Evolutionary conservation across 2,113 vertebrate genomes (phyloP).

Genomic region (Tenebrosternarchus preto): DNA sequence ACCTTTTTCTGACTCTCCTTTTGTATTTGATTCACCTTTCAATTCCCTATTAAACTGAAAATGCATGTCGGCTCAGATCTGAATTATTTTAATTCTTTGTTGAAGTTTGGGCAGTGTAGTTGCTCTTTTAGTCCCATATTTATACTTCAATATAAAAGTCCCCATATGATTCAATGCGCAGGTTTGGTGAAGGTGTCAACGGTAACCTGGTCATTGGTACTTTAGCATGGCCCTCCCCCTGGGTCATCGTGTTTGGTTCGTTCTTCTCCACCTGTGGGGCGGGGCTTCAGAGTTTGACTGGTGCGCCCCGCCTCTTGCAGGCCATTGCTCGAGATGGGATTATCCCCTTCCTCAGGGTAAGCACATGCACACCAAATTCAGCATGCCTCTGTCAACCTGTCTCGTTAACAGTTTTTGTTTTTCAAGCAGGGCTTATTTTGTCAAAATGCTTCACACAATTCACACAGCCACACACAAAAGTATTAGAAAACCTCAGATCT

Average conservation of each 20-base stretch:
- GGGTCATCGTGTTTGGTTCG: constrained; percentile 98
- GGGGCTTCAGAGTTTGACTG: constrained; percentile 93
- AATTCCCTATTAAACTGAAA: no score
- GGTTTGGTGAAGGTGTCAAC: constrained; percentile 93
- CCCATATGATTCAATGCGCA: constrained; percentile 53
- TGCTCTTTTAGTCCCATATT: no score
- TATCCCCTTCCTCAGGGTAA: constrained; percentile 91
- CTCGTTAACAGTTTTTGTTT: no score
- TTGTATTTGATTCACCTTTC: background rate
- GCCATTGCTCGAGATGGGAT: constrained; percentile 94
- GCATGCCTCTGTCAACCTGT: no score
- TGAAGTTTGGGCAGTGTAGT: no score
- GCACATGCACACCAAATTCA: constrained; percentile 49
- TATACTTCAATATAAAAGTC: background rate
- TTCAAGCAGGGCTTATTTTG: no score
- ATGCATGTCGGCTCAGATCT: no score
- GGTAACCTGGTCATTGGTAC: constrained; percentile 97
- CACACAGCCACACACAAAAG: no score
- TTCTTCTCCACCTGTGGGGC: constrained; percentile 97
- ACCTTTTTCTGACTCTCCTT: background rate
- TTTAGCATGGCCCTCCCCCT: constrained; percentile 91
- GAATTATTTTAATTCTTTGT: no score
- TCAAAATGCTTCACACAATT: no score
- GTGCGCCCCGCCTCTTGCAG: constrained; percentile 92
- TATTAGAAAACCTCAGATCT: no score